A percentile compares a stretch with the other conserved stretches of the same genome.
These are phyloP conservation scores for Brevimyrus niger DNA, from an alignment of 2,113 vertebrate species.

Conservation along the genomic window DNA sequence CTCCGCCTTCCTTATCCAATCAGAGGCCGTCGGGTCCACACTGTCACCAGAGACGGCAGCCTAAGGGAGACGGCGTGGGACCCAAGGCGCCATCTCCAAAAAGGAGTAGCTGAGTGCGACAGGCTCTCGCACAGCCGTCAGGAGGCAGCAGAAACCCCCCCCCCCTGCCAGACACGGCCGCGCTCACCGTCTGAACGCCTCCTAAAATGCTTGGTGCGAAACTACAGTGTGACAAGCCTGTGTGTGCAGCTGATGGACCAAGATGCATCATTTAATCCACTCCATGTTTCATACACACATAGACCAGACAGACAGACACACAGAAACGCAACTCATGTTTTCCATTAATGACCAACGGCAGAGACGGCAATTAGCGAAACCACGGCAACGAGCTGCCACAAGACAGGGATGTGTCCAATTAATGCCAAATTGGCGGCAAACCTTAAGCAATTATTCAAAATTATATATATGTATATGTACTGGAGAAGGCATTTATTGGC, in stretches of 20 bases:
- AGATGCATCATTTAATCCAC: neutral
- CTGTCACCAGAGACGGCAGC: too few species aligned
- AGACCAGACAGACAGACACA: neutral
- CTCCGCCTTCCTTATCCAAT: too few species aligned
- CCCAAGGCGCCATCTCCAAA: neutral
- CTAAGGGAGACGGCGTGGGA: neutral
- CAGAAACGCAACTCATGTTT: neutral
- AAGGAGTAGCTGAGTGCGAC: neutral
- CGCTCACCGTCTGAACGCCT: conserved; percentile 22
- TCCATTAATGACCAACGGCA: neutral
- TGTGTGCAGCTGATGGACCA: conserved; percentile 16
- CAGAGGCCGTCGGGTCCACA: too few species aligned
- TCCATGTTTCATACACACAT: neutral
- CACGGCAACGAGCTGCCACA: neutral
- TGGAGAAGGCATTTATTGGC: neutral
- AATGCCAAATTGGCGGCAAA: neutral
- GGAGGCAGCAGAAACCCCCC: neutral
- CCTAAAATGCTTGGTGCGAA: conserved; percentile 32
- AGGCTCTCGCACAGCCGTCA: neutral
- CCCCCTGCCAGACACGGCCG: neutral
- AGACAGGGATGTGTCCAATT: neutral
- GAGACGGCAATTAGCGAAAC: neutral
- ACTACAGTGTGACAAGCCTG: conserved; percentile 34
- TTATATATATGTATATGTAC: neutral
- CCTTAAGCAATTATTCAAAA: neutral